Evolutionary conservation across 2,113 vertebrate genomes (phyloP), one percentile per base, ranked within the genome.

Genomic region (Mormyrus iriodes): DNA sequence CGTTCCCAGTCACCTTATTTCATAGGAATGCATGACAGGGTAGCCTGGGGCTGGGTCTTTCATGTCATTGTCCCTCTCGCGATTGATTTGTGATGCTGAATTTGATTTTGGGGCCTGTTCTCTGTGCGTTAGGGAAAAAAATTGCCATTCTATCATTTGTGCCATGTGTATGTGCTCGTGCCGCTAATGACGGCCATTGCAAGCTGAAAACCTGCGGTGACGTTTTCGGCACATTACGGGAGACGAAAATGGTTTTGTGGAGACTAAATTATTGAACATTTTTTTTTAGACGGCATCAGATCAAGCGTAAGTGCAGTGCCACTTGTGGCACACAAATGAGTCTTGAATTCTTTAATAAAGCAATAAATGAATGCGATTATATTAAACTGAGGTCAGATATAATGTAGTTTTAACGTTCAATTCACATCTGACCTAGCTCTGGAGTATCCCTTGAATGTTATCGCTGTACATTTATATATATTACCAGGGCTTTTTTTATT

Each of bases 281-380:
- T 39, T 87, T n/a, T 87, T 27, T 21, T 35, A 27, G 44, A 13
- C 35, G 8, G 19, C 61, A 13, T 49, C 42, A 69, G 24, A 48
- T 35, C 15, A 44, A 87, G 86, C n/a, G 9, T 4, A 31, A n/a
- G 53, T 58, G 88, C 53, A 27, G 82, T 9, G 48, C 7, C 19
- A n/a, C 6, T 27, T 17, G 5, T 76, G 76, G 49, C 39, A 24
- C 49, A 21, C 44, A 84, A n/a, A 44, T 53, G 27, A 52, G 24
- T 85, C 42, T 61, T 61, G 79, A 85, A 84, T 48, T 52, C 42
- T 88, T 85, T 84, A 84, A 39, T 55, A 89, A 21, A 89, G 88
- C 79, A 89, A 85, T 89, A 89, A 84, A 46, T 61, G 15, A 42
- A 42, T 44, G 27, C 6, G 27, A 42, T 52, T 44, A 42, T 48